A percentile compares a stretch with the other conserved stretches of the same genome.
Conservation (phyloP, 2,888 invertebrate species). For the Nymphalis polychloros region DNA sequence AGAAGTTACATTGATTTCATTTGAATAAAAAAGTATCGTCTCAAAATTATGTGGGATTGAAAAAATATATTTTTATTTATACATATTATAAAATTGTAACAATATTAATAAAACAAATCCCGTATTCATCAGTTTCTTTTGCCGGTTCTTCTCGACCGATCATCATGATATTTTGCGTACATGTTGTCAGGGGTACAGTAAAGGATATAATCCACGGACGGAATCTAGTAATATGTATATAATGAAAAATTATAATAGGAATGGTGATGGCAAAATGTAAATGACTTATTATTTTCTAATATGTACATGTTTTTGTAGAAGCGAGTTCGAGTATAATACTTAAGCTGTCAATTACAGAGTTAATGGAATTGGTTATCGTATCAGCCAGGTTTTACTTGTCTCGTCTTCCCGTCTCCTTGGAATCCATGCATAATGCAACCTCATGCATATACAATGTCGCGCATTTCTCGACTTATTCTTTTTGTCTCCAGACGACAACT, state of each 20-base stretch:
- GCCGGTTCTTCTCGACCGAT: too few species aligned
- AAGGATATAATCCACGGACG: too few species aligned
- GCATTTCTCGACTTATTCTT: conserved; percentile 58
- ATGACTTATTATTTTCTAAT: background rate
- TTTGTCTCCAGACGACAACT: conserved; percentile 49
- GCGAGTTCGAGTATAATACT: background rate
- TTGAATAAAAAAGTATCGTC: too few species aligned
- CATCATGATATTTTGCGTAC: too few species aligned
- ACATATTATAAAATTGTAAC: too few species aligned
- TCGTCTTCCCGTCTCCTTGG: conserved; percentile 53
- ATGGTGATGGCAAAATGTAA: background rate
- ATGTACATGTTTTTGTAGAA: background rate
- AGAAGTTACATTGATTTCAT: too few species aligned
- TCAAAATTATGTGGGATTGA: too few species aligned
- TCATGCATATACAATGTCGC: conserved; percentile 72
- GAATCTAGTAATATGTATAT: background rate
- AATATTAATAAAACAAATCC: too few species aligned
- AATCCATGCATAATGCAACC: conserved; percentile 71
- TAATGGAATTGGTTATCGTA: conserved; percentile 27
- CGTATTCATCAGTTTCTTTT: too few species aligned
- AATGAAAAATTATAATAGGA: background rate
- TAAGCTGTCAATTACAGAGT: conserved; percentile 13
- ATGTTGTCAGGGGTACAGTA: too few species aligned
- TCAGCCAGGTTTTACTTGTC: conserved; percentile 36
- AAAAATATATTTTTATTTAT: too few species aligned